These are phyloP conservation scores for Leucopsar rothschildi DNA, from an alignment of 2,113 vertebrate species.

Conservation along the genomic window DNA sequence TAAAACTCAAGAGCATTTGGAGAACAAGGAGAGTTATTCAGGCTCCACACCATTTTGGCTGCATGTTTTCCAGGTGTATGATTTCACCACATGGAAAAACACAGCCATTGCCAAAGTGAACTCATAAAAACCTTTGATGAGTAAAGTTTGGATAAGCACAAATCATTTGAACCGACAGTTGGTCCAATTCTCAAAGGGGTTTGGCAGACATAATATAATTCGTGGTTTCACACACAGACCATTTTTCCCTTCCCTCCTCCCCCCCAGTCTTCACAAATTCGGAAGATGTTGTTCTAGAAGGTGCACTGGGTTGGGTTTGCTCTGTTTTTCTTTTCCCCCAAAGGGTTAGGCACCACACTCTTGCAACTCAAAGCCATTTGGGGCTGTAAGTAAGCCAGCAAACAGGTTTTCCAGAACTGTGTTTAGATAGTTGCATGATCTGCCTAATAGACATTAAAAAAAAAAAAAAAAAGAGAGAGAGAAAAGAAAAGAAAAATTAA, in stretches of 20 bases:
- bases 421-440: slow-evolving; percentile 60
- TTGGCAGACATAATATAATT: slow-evolving; percentile 67
- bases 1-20: slow-evolving; percentile 23
- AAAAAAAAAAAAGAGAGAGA: not conserved
- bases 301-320: slow-evolving; percentile 33
- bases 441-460: slow-evolving; percentile 31
- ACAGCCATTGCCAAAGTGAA: slow-evolving; percentile 57
- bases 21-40: slow-evolving; percentile 74
- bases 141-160: slow-evolving; percentile 71
- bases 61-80: slow-evolving; percentile 67
- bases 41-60: slow-evolving; percentile 36
- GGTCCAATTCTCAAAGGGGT: slow-evolving; percentile 56
- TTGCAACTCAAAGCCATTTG: slow-evolving; percentile 42
- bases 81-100: slow-evolving; percentile 70
- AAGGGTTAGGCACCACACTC: slow-evolving; percentile 29
- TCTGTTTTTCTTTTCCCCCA: slow-evolving; percentile 15
- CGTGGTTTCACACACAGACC: slow-evolving; percentile 64
- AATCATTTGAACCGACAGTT: slow-evolving; percentile 61
- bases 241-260: slow-evolving; percentile 8
- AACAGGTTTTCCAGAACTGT: slow-evolving; percentile 61
- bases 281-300: slow-evolving; percentile 65
- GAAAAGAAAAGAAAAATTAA: slow-evolving; percentile 12
- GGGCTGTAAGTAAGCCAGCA: slow-evolving; percentile 35
- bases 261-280: not conserved
- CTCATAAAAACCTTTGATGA: slow-evolving; percentile 70